Conservation (phyloP, 64 coral and sea anemone species). For the Actinia tenebrosa region DNA sequence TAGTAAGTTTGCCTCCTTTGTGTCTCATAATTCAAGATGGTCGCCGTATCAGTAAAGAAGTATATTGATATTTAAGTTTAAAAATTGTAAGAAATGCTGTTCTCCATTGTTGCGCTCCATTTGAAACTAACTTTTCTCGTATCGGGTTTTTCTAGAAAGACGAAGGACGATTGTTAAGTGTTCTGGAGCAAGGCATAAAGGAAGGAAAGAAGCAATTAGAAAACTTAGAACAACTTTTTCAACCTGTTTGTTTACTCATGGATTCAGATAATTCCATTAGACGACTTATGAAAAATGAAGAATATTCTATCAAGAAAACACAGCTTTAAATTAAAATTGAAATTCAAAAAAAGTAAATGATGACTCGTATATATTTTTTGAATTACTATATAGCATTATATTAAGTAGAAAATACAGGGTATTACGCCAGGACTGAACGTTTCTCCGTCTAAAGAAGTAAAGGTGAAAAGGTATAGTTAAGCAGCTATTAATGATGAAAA, state of each 20-base stretch:
- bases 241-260: neutral
- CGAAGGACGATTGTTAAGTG: neutral
- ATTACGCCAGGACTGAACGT: no score
- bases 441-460: no score
- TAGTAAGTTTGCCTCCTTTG: no score
- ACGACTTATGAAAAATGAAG: neutral
- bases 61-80: no score
- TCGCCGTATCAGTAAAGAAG: no score
- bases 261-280: neutral
- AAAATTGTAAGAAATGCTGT: no score
- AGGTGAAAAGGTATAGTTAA: no score
- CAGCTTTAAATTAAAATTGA: neutral
- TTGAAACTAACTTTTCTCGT: neutral
- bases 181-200: neutral
- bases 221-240: slow-evolving; percentile 1
- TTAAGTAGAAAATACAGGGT: no score
- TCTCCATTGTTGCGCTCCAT: neutral
- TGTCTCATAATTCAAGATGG: no score
- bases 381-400: no score
- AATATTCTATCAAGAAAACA: neutral
- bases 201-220: neutral
- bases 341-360: neutral
- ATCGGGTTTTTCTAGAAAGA: neutral
- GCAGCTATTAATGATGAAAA: no score
- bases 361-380: no score